These are phyloP conservation scores for Leptestheria dahalacensis DNA, from an alignment of 1,140 invertebrate genomes.

Conservation along the genomic window DNA sequence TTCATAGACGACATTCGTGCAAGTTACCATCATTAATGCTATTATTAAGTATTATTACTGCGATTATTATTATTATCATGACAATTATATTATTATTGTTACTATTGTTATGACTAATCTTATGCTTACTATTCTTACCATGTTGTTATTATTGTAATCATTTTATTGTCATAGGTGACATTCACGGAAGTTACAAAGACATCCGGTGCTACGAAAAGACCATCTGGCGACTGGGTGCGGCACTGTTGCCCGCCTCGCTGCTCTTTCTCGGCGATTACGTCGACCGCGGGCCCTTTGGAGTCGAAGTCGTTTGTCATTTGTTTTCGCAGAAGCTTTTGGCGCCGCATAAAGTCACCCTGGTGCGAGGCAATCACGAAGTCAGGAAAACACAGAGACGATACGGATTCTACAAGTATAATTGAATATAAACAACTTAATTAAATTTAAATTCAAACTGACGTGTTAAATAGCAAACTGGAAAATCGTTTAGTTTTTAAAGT, in stretches of 20 bases:
- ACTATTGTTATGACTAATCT: too few relatives aligned
- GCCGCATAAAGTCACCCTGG: conserved; percentile 40
- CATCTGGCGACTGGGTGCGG: conserved; percentile 40
- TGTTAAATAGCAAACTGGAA: too few relatives aligned
- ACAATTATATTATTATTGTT: too few relatives aligned
- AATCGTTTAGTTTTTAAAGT: neutral
- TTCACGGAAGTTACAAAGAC: conserved; percentile 44
- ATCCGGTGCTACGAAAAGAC: conserved; percentile 42
- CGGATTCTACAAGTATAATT: conserved; percentile 43
- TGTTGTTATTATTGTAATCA: too few relatives aligned
- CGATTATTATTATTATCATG: too few relatives aligned
- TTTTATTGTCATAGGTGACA: conserved; percentile 40
- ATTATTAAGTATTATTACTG: too few relatives aligned
- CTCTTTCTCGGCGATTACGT: conserved; percentile 53
- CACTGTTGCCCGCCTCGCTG: conserved; percentile 39
- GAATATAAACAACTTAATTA: too few relatives aligned
- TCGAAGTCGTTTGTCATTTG: conserved; percentile 47
- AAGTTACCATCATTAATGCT: too few relatives aligned
- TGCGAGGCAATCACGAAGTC: conserved; percentile 50
- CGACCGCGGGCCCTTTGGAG: conserved; percentile 41
- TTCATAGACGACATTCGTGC: too few relatives aligned
- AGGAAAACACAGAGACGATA: conserved; percentile 49
- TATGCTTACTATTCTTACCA: too few relatives aligned
- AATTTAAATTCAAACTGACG: too few relatives aligned
- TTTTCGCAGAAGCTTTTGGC: conserved; percentile 44